Conservation (phyloP, 2,113 vertebrate species). For the Micronycteris hirsuta region DNA sequence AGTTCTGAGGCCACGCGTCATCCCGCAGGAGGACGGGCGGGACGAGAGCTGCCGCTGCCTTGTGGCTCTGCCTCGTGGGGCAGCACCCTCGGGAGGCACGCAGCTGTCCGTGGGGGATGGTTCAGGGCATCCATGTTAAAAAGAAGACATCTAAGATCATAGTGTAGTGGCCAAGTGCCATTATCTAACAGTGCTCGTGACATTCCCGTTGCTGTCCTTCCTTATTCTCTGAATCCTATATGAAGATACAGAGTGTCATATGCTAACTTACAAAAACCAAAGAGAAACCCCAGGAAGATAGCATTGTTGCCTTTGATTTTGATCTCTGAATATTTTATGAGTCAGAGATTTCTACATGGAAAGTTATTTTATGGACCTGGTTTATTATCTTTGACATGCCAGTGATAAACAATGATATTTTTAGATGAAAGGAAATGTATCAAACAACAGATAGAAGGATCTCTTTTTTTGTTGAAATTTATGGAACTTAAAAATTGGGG, state of each 20-base stretch:
- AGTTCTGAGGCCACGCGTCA: too few relatives aligned
- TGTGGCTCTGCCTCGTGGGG: not conserved
- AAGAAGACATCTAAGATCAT: not conserved
- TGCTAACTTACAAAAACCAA: not conserved
- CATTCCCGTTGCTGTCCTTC: not conserved
- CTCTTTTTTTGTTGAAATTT: slow-evolving; percentile 34
- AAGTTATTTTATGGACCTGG: not conserved
- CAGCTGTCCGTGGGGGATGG: not conserved
- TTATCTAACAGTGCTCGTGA: not conserved
- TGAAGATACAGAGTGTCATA: not conserved
- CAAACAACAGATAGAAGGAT: not conserved
- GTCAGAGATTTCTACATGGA: not conserved
- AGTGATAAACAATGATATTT: not conserved
- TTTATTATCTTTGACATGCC: slow-evolving; percentile 20
- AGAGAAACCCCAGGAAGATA: not conserved
- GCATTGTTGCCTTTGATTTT: slow-evolving; percentile 1
- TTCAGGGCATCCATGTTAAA: not conserved
- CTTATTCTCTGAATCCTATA: not conserved
- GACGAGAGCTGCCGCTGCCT: not conserved
- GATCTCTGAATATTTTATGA: slow-evolving; percentile 26
- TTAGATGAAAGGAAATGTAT: slow-evolving; percentile 14
- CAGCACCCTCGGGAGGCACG: not conserved
- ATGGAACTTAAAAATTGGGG: not conserved
- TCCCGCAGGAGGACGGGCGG: too few relatives aligned
- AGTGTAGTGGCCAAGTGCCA: not conserved